Conservation (phyloP, 2,113 vertebrate species). For the Gallinago paraguaiae region DNA sequence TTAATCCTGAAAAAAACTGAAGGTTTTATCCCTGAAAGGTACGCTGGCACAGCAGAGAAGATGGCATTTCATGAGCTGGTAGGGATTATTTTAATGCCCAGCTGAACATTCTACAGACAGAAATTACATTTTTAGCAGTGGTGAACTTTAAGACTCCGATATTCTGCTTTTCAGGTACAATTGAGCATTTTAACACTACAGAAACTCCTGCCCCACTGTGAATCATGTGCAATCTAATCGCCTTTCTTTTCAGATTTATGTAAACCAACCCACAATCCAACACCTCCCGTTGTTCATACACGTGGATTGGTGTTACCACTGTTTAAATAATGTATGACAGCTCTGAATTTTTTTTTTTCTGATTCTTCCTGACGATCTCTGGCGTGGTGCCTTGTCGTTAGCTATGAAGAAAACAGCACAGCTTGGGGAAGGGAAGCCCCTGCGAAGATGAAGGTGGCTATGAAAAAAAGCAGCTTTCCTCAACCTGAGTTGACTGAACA, state of each 20-base stretch:
- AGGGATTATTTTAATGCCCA: not conserved
- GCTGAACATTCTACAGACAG: not conserved
- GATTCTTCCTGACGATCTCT: not conserved
- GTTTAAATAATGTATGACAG: not conserved
- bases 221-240: not conserved
- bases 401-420: not conserved
- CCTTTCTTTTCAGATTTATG: not conserved
- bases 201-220: not conserved
- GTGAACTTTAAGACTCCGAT: not conserved
- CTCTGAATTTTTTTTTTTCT: not conserved
- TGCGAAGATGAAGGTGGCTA: not conserved
- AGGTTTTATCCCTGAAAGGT: no score
- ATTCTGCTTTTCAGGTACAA: not conserved
- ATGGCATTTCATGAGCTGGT: not conserved
- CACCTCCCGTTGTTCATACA: not conserved
- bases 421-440: not conserved
- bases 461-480: not conserved
- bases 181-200: not conserved
- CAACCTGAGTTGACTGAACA: not conserved
- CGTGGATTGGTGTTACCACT: no score
- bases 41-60: not conserved
- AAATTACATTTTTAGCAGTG: not conserved
- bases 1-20: no score
- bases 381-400: not conserved
- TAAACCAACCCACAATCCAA: not conserved